Percentiles rank a stretch among this genome's conserved stretches.
Evolutionary conservation across 1,140 invertebrate species (phyloP).

Genomic region (Mya arenaria): DNA sequence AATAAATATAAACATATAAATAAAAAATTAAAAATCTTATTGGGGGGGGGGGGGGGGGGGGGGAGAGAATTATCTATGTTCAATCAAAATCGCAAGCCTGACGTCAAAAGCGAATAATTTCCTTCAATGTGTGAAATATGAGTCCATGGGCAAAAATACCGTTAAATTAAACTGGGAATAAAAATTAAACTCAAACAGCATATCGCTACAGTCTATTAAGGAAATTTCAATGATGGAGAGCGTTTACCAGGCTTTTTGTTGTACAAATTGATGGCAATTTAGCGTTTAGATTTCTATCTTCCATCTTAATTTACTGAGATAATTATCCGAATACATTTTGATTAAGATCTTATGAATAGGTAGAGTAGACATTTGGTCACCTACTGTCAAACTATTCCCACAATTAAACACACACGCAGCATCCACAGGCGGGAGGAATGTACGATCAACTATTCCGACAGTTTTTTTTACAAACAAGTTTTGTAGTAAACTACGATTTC

Average conservation of each 20-base stretch:
- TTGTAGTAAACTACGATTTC: too few relatives aligned
- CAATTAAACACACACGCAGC: neutral
- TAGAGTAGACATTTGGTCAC: constrained; percentile 20
- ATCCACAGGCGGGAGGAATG: too few relatives aligned
- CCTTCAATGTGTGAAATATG: too few relatives aligned
- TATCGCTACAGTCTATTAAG: neutral
- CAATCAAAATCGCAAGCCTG: too few relatives aligned
- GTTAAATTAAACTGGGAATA: neutral
- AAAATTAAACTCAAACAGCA: neutral
- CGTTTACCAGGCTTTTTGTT: neutral
- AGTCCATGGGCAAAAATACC: too few relatives aligned
- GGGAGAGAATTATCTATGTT: too few relatives aligned
- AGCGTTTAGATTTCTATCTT: constrained; percentile 26
- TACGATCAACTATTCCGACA: too few relatives aligned
- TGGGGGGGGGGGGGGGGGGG: too few relatives aligned
- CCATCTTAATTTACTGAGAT: constrained; percentile 46
- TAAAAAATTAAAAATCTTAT: too few relatives aligned
- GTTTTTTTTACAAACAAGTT: too few relatives aligned
- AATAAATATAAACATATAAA: too few relatives aligned
- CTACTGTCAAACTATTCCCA: neutral
- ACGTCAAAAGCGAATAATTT: too few relatives aligned
- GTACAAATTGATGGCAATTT: constrained; percentile 44
- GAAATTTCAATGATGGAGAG: neutral
- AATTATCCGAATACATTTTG: constrained; percentile 32
- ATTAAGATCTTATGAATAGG: constrained; percentile 44